Percentiles rank a stretch among this genome's conserved stretches.
phyloP scores from a whole-genome alignment of 92 coral and sea anemone genomes.

The Palythoa caribaeorum region DNA sequence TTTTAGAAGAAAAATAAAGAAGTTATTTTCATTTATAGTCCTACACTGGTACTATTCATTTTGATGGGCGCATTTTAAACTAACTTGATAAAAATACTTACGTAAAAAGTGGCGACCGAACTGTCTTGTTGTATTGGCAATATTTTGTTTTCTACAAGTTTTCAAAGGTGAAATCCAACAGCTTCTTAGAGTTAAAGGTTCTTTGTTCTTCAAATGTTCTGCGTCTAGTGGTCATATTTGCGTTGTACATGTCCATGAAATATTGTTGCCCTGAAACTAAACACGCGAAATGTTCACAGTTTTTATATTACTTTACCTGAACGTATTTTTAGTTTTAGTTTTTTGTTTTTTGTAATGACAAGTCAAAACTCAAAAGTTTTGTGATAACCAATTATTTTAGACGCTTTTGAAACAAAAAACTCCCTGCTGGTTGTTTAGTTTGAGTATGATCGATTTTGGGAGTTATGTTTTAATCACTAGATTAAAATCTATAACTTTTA shows the following conservation, averaged over 20 bases:
- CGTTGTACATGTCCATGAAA: slow-evolving; percentile 8
- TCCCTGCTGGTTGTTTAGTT: not conserved
- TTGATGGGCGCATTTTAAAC: not conserved
- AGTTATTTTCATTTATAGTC: not conserved
- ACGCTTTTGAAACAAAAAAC: slow-evolving; percentile 1
- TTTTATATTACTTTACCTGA: not conserved
- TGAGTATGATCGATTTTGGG: not conserved
- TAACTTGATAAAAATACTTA: not conserved
- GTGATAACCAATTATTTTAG: not conserved
- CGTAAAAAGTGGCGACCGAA: not conserved
- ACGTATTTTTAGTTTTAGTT: not conserved
- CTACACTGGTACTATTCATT: not conserved
- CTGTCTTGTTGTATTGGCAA: not conserved
- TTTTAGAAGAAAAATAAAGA: no score
- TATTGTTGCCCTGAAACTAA: not conserved
- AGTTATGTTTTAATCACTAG: no score
- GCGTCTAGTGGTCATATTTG: not conserved
- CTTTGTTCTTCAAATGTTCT: not conserved
- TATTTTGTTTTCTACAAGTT: no score
- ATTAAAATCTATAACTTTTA: no score
- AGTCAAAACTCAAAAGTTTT: not conserved
- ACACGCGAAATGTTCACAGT: not conserved
- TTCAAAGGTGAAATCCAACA: not conserved
- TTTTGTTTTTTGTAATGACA: no score
- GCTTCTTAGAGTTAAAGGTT: not conserved